Evolutionary conservation across 2,113 vertebrate genomes (phyloP).

Genomic region (Aspiorhynchus laticeps): DNA sequence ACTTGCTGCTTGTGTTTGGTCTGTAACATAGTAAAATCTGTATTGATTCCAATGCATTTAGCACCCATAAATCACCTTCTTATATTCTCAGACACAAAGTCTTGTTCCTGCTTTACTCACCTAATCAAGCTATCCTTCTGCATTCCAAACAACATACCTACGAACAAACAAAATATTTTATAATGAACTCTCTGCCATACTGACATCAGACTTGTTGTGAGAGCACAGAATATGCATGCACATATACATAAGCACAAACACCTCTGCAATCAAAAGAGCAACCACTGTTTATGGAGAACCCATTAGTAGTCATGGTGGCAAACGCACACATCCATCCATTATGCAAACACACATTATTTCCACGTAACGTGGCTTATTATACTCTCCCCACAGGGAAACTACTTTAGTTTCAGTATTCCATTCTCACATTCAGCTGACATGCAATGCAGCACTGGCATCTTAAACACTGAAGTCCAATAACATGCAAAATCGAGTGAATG

Average conservation of each 20-base stretch:
- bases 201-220: neutral
- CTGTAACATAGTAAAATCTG: neutral
- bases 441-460: neutral
- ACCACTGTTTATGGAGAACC: slow-evolving; percentile 35
- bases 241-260: neutral
- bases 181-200: neutral
- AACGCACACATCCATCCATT: slow-evolving; percentile 30
- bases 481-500: neutral
- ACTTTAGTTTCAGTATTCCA: slow-evolving; percentile 32
- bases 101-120: neutral
- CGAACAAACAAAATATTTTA: neutral
- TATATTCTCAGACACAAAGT: neutral
- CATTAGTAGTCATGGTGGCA: slow-evolving; percentile 52
- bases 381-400: neutral
- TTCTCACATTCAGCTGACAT: slow-evolving; percentile 29
- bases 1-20: neutral
- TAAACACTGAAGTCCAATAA: neutral
- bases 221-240: neutral
- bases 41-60: neutral
- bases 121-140: neutral
- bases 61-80: neutral
- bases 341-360: slow-evolving; percentile 16
- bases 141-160: neutral
- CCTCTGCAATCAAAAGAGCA: slow-evolving; percentile 14
- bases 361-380: neutral